Base-by-base conservation (phyloP, 2,888 invertebrate genomes). In the Limenitis camilla region DNA sequence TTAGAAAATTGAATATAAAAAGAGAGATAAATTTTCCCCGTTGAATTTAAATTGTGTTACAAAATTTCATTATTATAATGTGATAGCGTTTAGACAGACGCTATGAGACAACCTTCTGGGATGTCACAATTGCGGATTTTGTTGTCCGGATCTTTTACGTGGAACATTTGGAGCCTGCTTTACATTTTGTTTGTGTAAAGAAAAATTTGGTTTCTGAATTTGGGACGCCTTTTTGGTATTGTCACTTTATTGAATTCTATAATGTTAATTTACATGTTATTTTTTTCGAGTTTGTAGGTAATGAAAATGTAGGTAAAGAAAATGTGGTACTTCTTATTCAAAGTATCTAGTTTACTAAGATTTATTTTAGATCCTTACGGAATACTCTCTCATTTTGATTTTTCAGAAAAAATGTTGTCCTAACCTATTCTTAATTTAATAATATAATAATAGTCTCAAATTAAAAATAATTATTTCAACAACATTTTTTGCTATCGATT, bases 61-160 rank as follows among this genome's bases (percentile, higher is more conserved):
- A 52, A 52, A 60, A 59, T 57, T 61, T 57, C 53, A 59, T 61
- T 61, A 57, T 59, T 53, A 58, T 59, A 59, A 57, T 57, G 55
- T 56, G 49, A 53, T 56, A 55, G 47, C 61, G 52, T 42, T 61
- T 54, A 54, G 54, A 53, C 54, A 57, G 55, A 55, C 53, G 56
- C 49, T 42, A 44, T 49, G 47, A 56, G 49, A 55, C 56, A 57
- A 55, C 55, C 52, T 58, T 52, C 59, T 56, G 55, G 53, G 55
- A 52, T 61, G 59, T 61, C 59, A 61, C 51, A 57, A 59, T 59
- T 52, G 56, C 50, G 58, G 58, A 55, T 60, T 56, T 53, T 42
- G 51, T 58, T 52, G 55, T 57, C 48, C 47, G 38, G 36, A 53
- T 59, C 53, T 58, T 53, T 53, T 49, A 41, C 49, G 43, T 46